Conservation (phyloP, 2,113 vertebrate species). For the Oreochromis tanganicae region DNA sequence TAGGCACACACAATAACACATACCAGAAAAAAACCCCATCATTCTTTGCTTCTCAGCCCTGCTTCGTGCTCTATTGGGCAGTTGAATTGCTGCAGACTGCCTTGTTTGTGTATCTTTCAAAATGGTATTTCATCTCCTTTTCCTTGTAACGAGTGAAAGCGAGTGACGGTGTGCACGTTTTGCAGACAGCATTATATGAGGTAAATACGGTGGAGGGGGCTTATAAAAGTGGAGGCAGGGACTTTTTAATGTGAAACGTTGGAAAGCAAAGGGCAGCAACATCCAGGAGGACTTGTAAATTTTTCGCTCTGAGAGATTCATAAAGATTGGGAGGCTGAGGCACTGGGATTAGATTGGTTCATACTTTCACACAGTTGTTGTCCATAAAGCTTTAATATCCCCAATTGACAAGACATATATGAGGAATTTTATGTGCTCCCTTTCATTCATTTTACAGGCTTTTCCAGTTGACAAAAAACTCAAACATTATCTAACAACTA, state of each 20-base stretch:
- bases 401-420: not conserved
- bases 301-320: not conserved
- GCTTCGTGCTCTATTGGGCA: not conserved
- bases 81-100: not conserved
- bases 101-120: not conserved
- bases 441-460: constrained; percentile 1
- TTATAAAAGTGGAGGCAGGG: not conserved
- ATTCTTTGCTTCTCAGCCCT: not conserved
- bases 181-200: not conserved
- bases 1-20: not conserved
- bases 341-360: not conserved
- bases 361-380: constrained; percentile 1
- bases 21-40: not conserved
- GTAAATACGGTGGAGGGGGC: not conserved
- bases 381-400: constrained; percentile 1
- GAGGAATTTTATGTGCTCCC: not conserved
- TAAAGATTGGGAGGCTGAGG: not conserved
- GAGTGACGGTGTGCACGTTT: not conserved
- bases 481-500: constrained; percentile 7
- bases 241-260: not conserved
- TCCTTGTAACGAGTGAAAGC: not conserved
- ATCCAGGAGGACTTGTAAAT: not conserved
- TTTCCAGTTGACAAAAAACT: not conserved
- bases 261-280: not conserved
- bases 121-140: not conserved